Evolutionary conservation across 2,797 vertebrate genomes (phyloP), one percentile per base, ranked within the genome.

Genomic region (Sebastes paucispinis): DNA sequence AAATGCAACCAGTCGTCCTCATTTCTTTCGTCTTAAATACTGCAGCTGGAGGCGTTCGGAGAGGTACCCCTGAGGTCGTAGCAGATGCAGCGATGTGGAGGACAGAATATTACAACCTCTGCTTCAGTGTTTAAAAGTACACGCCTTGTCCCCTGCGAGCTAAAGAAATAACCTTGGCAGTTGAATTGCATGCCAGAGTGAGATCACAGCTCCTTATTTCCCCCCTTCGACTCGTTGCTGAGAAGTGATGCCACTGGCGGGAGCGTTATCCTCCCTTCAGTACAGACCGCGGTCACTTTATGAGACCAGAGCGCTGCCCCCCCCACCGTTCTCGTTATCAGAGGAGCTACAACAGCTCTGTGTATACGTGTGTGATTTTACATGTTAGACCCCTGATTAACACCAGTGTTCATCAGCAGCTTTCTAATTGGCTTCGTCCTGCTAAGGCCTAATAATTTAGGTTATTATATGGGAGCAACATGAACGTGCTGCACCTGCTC

Each of bases 241-340:
- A 54, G 74, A 75, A 68, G 27, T 16, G 81, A 85, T 79, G 80
- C 57, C 34, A n/a, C 71, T 47, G 60, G 54, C 72, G 22, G 80
- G 39, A 80, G 52, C 25, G 14, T 73, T 78, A 14, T 73, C 34
- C 22, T 69, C 43, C 60, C 60, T 80, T 58, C 34, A 47, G 77
- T 16, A n/a, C 32, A 76, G 64, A 79, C 76, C 60, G 13, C 1
- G 18, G 69, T 27, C 75, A 20, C 78, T 88, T 89, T 82, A 81
- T 50, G 76, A 79, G 73, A 47, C 69, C 12, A 52, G 34, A 81
- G 47, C 67, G 6, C 54, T 47, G 34, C n/a, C 73, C 47, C 6
- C 34, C 16, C 1, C 43, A 18, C 39, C 5, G 57, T 67, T 10
- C 55, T 85, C 74, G 58, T 82, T 85, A 89, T 75, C 64, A 50